Evolutionary conservation across 2,888 invertebrate genomes (phyloP), one percentile per base, ranked within the genome.

Genomic region (Oegoconia quadripuncta): DNA sequence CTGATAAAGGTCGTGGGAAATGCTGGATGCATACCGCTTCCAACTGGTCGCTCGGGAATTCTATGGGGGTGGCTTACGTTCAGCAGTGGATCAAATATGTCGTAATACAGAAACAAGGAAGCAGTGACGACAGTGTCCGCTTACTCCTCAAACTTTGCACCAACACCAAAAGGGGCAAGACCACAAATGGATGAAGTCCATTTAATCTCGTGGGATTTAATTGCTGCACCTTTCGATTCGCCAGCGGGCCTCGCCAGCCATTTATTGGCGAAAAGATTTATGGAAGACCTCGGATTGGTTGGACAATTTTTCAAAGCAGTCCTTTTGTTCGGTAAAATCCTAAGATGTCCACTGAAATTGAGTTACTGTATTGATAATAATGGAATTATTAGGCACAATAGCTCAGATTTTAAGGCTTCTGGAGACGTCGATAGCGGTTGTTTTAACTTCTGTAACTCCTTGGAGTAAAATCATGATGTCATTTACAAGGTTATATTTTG

Each of bases 161-260:
- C 51, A 39, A 39, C 42, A 37, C 35, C 46, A 59, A 63, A 57
- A 59, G 57, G 61, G 55, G 59, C 61, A 63, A 59, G 64, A 70
- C 77, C 79, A 74, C 80, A 76, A 81, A 82, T 75, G 72, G 74
- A 80, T 80, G 68, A 68, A 69, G 66, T 74, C 74, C 77, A 78
- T 83, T 83, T 82, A 82, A 83, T 83, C 81, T 71, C 68, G 55
- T 63, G 70, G 74, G 74, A 71, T 78, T 77, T 83, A 82, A 83
- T 83, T 83, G 81, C 76, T 69, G 66, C 75, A 75, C 76, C 80
- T 78, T 74, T 68, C 66, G 71, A 70, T 69, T 68, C 69, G 63
- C 64, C 67, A 58, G 62, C 63, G 64, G 65, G 52, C 44, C 55
- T 50, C 59, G 48, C 59, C 48, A 56, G 57, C 68, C 78, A 69